A percentile compares a stretch with the other conserved stretches of the same genome.
Evolutionary conservation across 2,797 vertebrate species (phyloP).

Genomic region (Pterois miles): DNA sequence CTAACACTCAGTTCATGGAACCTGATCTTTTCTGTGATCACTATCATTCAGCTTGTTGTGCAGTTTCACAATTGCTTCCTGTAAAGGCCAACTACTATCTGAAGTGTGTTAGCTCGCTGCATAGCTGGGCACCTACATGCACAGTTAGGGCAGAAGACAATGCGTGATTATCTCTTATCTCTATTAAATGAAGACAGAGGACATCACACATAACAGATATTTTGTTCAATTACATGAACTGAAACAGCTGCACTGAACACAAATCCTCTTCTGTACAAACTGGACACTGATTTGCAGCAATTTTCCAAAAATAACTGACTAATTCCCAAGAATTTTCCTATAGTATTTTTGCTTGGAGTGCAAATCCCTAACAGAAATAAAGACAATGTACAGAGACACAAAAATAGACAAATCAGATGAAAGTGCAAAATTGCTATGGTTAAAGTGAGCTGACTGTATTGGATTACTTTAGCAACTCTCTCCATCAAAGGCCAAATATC

Average conservation of each 20-base stretch:
- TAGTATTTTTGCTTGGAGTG: too few relatives aligned
- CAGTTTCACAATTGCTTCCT: not conserved
- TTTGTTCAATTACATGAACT: not conserved
- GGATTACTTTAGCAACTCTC: not conserved
- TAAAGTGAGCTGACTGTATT: not conserved
- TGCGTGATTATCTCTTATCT: not conserved
- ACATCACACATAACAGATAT: not conserved
- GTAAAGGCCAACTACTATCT: not conserved
- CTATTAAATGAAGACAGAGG: not conserved
- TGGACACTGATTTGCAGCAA: too few relatives aligned
- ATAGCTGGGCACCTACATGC: not conserved
- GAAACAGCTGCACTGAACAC: not conserved
- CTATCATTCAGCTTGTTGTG: not conserved
- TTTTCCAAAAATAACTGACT: too few relatives aligned
- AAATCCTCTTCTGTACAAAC: not conserved
- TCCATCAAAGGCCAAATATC: conserved; percentile 10
- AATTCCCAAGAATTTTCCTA: too few relatives aligned
- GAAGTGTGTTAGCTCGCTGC: not conserved
- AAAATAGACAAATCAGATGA: not conserved
- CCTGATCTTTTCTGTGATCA: not conserved
- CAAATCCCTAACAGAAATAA: too few relatives aligned
- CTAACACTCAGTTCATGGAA: too few relatives aligned
- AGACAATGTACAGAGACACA: not conserved
- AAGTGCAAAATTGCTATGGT: not conserved
- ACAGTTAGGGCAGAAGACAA: not conserved